Evolutionary conservation across 2,113 vertebrate genomes (phyloP).

Genomic region (Tauraco erythrolophus): DNA sequence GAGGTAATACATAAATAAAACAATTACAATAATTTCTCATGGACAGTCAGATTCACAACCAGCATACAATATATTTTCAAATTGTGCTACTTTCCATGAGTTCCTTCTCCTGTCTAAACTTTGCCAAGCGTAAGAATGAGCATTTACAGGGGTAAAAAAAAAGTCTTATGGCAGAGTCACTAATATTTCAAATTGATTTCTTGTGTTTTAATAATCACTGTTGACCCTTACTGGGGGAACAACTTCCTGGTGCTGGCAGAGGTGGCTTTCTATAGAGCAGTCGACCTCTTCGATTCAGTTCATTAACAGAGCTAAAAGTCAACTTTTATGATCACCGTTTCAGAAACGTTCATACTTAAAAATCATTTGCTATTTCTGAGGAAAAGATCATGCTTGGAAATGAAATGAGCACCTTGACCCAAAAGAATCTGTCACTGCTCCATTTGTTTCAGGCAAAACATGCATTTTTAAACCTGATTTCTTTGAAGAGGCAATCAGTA

Average conservation of each 20-base stretch:
- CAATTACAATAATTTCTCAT: not conserved
- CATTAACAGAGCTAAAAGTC: not conserved
- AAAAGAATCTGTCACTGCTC: not conserved
- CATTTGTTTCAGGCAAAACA: not conserved
- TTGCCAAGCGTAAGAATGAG: not conserved
- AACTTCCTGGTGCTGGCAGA: not conserved
- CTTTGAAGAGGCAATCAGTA: not conserved
- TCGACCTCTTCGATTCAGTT: not conserved
- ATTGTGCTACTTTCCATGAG: not conserved
- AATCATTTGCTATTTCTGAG: not conserved
- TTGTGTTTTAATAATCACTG: not conserved
- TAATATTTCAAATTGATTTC: not conserved
- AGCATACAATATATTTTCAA: not conserved
- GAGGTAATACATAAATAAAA: not conserved
- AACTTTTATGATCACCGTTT: not conserved
- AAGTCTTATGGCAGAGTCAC: not conserved
- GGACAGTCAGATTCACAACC: not conserved
- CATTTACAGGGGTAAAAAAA: not conserved
- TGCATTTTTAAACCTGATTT: not conserved
- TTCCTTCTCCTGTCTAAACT: not conserved
- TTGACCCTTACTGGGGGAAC: not conserved
- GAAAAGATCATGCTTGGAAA: not conserved
- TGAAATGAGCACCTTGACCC: not conserved
- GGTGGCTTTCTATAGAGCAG: not conserved
- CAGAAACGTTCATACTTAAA: not conserved